Conservation (phyloP, 2,888 invertebrate genomes). For the Agriotes lineatus region DNA sequence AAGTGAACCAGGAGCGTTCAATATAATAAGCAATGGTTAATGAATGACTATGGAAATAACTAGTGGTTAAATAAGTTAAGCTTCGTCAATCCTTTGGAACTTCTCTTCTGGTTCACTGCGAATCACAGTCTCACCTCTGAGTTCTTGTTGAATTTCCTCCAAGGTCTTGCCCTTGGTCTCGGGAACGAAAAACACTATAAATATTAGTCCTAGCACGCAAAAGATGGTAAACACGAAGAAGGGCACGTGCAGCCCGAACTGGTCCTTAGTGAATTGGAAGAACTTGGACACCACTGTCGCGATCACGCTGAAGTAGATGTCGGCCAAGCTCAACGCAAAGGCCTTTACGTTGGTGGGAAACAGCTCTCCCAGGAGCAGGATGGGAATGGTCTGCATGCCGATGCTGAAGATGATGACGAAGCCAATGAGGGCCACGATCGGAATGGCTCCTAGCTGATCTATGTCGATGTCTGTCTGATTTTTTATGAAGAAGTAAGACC, state of each 20-base stretch:
- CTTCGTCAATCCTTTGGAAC: background rate
- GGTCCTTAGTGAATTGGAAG: constrained; percentile 68
- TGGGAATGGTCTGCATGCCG: constrained; percentile 68
- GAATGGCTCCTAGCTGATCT: constrained; percentile 60
- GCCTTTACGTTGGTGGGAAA: constrained; percentile 69
- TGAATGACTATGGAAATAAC: background rate
- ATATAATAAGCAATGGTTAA: background rate
- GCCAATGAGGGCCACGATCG: constrained; percentile 63
- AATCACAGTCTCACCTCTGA: background rate
- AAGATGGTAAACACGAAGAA: constrained; percentile 76
- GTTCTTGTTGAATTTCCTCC: constrained; percentile 68
- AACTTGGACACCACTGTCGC: constrained; percentile 65
- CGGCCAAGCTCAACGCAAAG: constrained; percentile 67
- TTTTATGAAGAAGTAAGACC: constrained; percentile 63
- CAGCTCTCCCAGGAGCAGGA: constrained; percentile 67
- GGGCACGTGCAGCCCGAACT: constrained; percentile 73
- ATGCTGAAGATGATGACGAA: constrained; percentile 66
- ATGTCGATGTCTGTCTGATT: constrained; percentile 56
- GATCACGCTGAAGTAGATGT: constrained; percentile 66
- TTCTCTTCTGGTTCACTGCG: background rate
- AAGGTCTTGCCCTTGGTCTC: constrained; percentile 81
- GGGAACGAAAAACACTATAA: constrained; percentile 72
- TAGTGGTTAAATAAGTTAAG: background rate
- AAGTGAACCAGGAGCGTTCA: background rate
- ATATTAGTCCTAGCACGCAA: constrained; percentile 73